Percentiles rank a stretch among this genome's conserved stretches.
Conservation (phyloP, 2,888 invertebrate species). For the Hypselothyrea guttata region DNA sequence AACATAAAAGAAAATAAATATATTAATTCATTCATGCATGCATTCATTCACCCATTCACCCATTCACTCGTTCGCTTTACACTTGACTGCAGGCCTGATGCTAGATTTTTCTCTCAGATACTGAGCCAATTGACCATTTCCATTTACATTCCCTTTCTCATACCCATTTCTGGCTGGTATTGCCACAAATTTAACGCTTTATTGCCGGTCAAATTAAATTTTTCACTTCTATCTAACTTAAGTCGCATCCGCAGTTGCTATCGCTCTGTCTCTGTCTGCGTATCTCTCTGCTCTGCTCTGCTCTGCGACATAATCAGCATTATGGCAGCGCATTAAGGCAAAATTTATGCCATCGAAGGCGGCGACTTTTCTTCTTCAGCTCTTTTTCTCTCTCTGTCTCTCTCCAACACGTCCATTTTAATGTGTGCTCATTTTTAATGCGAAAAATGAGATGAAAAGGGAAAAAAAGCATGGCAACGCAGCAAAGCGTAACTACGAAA, state of each 20-base stretch:
- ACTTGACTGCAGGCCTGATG: slow-evolving; percentile 1
- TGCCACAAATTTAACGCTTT: slow-evolving; percentile 50
- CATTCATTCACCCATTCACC: neutral
- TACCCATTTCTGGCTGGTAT: too few species aligned
- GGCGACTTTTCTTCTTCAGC: slow-evolving; percentile 16
- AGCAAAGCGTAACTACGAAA: slow-evolving; percentile 8
- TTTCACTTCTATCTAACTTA: slow-evolving; percentile 23
- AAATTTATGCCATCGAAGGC: slow-evolving; percentile 59
- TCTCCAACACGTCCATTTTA: slow-evolving; percentile 38
- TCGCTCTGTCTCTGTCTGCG: neutral
- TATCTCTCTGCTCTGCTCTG: neutral
- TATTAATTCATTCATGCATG: neutral
- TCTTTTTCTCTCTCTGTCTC: too few species aligned
- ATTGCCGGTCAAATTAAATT: slow-evolving; percentile 47
- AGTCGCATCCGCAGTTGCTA: slow-evolving; percentile 1
- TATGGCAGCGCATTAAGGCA: slow-evolving; percentile 63
- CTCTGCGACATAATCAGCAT: slow-evolving; percentile 64
- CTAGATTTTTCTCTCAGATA: too few species aligned
- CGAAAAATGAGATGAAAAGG: slow-evolving; percentile 12
- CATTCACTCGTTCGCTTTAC: slow-evolving; percentile 2
- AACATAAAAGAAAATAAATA: slow-evolving; percentile 19
- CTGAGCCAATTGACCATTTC: too few species aligned
- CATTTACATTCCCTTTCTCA: neutral
- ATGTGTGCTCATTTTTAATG: slow-evolving; percentile 54
- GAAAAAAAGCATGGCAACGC: slow-evolving; percentile 4